Conservation (phyloP, 2,797 vertebrate species). For the Chelonia mydas region DNA sequence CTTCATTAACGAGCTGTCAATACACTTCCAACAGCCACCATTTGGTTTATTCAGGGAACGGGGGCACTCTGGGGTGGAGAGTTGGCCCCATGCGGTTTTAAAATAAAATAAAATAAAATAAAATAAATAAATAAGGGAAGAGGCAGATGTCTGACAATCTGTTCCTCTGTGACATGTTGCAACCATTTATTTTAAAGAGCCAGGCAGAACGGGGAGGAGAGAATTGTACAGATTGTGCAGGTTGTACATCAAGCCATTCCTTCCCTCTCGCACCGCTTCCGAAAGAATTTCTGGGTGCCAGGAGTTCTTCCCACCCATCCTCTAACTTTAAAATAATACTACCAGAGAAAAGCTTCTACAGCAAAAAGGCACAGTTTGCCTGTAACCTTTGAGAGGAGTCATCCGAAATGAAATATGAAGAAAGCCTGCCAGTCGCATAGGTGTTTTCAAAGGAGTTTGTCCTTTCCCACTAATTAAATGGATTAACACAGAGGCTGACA, state of each 20-base stretch:
- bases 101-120: background rate
- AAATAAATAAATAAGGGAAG: constrained; percentile 78
- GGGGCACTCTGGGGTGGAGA: constrained; percentile 78
- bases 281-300: background rate
- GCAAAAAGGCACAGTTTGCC: constrained; percentile 32
- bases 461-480: constrained; percentile 67
- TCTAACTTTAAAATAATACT: background rate
- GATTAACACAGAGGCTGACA: constrained; percentile 58
- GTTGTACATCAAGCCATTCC: background rate
- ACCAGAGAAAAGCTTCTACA: background rate
- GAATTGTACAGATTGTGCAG: constrained; percentile 28
- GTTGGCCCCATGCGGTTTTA: constrained; percentile 76
- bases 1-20: constrained; percentile 87
- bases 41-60: constrained; percentile 82
- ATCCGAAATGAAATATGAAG: constrained; percentile 13
- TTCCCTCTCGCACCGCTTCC: background rate
- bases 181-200: constrained; percentile 45
- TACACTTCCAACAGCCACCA: constrained; percentile 81
- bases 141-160: constrained; percentile 86
- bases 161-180: constrained; percentile 79
- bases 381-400: constrained; percentile 52
- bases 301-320: background rate
- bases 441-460: constrained; percentile 51
- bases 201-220: constrained; percentile 35
- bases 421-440: background rate